Percentiles rank a stretch among this genome's conserved stretches.
Evolutionary conservation across 2,888 invertebrate genomes (phyloP).

Genomic region (Tetragnatha montana): DNA sequence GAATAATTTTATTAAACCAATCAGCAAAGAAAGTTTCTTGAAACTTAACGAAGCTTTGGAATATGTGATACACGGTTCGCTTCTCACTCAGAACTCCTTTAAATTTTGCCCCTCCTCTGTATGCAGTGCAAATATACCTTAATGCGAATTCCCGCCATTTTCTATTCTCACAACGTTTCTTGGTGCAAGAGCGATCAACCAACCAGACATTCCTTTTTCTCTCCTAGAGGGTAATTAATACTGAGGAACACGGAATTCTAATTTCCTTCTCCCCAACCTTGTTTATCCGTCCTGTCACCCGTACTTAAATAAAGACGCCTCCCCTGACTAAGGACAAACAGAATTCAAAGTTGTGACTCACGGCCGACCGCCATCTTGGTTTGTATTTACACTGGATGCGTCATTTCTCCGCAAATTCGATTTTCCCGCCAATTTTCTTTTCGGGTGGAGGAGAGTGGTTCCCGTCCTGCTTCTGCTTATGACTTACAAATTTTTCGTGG

Average conservation of each 20-base stretch:
- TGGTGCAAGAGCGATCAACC: not conserved
- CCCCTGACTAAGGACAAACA: slow-evolving; percentile 62
- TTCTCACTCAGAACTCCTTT: not conserved
- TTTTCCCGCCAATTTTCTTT: slow-evolving; percentile 68
- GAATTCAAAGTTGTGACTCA: slow-evolving; percentile 58
- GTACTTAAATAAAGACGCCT: slow-evolving; percentile 35
- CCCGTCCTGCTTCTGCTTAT: slow-evolving; percentile 38
- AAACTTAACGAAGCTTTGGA: not conserved
- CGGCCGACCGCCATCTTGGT: slow-evolving; percentile 36
- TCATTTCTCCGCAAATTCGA: slow-evolving; percentile 65
- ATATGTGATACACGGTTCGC: not conserved
- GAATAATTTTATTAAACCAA: no score
- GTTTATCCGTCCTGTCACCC: slow-evolving; percentile 46
- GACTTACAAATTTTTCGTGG: slow-evolving; percentile 59
- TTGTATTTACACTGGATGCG: slow-evolving; percentile 62
- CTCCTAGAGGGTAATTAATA: slow-evolving; percentile 30
- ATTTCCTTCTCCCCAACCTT: slow-evolving; percentile 53
- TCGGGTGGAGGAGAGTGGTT: not conserved
- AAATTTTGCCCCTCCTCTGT: not conserved
- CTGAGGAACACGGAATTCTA: slow-evolving; percentile 48
- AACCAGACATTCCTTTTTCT: not conserved
- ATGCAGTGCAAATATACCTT: not conserved
- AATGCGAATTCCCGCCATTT: not conserved
- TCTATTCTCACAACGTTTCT: not conserved
- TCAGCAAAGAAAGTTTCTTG: not conserved